Conservation (phyloP, 2,888 invertebrate species). For the Disparrhopalites patrizii region DNA sequence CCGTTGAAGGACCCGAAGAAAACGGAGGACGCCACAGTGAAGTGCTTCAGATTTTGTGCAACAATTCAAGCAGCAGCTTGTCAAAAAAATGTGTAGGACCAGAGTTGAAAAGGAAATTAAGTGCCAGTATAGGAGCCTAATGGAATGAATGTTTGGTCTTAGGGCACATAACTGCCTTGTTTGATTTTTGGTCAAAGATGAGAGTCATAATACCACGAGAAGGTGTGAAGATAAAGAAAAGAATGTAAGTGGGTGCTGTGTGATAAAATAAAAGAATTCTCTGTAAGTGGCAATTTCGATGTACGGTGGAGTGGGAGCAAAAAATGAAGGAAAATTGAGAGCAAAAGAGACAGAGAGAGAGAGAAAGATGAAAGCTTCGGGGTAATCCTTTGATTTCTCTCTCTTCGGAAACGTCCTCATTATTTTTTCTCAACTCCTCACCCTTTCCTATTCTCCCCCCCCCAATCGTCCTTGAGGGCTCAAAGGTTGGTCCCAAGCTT, state of each 20-base stretch:
- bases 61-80: too few species aligned
- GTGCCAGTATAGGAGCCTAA: background rate
- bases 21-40: too few species aligned
- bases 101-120: background rate
- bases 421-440: background rate
- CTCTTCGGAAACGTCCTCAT: background rate
- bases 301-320: conserved; percentile 21
- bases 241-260: conserved; percentile 14
- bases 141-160: background rate
- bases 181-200: conserved; percentile 5
- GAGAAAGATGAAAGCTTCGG: background rate
- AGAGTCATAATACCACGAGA: background rate
- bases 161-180: background rate
- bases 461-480: background rate
- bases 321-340: too few species aligned
- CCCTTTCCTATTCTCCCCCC: background rate
- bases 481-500: background rate
- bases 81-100: too few species aligned
- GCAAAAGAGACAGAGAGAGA: conserved; percentile 20
- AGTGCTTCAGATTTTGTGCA: too few species aligned
- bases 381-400: conserved; percentile 16
- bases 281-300: conserved; percentile 25
- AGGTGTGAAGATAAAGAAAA: background rate
- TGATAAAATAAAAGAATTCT: conserved; percentile 21
- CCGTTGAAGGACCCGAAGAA: too few species aligned